Percentiles rank a stretch among this genome's conserved stretches.
These are phyloP conservation scores for Bubo bubo DNA, from an alignment of 2,113 vertebrate species.

Conservation along the genomic window DNA sequence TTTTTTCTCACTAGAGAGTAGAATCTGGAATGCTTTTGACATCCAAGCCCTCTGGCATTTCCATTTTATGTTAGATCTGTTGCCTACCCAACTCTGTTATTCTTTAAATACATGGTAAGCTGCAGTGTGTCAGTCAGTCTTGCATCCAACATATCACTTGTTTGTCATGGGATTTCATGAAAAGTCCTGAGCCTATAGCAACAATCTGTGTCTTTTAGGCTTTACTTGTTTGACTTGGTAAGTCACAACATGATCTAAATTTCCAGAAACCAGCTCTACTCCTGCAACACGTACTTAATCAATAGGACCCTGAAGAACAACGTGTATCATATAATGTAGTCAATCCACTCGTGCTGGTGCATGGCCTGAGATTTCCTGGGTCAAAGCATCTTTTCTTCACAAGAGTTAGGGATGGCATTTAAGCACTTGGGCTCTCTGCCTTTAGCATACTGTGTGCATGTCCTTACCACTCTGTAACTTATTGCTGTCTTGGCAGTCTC, in stretches of 20 bases:
- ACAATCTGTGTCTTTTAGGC: background rate
- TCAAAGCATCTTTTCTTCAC: background rate
- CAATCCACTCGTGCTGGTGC: background rate
- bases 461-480: background rate
- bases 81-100: background rate
- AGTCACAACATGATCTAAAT: background rate
- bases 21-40: background rate
- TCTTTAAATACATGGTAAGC: background rate
- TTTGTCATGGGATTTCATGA: background rate
- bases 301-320: background rate
- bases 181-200: background rate
- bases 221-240: background rate
- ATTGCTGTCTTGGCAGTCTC: background rate
- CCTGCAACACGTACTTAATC: background rate
- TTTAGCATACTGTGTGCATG: background rate
- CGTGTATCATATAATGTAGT: accelerated
- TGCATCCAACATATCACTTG: background rate
- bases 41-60: background rate
- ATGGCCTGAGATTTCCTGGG: background rate
- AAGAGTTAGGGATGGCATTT: background rate
- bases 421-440: background rate
- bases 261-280: background rate
- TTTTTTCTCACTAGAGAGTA: background rate
- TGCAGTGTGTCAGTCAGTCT: background rate
- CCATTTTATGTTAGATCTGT: background rate